Conservation (phyloP, 2,113 vertebrate genomes). For the Leptobrachium ailaonicum region DNA sequence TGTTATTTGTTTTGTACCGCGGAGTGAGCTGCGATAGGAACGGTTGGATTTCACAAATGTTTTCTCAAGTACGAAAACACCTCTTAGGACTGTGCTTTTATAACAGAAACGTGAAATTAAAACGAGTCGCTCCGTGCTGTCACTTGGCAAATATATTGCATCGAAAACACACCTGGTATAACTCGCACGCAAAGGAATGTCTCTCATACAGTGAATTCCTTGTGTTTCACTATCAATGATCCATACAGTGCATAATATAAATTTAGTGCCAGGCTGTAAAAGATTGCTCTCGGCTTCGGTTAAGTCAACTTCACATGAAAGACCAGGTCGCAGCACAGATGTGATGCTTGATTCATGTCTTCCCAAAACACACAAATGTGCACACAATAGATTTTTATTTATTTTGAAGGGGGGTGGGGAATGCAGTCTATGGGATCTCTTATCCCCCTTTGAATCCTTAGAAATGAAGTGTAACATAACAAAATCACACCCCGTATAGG, state of each 20-base stretch:
- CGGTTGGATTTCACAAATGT: slow-evolving; percentile 31
- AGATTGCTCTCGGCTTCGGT: neutral
- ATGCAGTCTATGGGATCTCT: neutral
- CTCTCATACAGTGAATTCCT: neutral
- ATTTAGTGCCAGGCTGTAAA: neutral
- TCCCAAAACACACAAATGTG: slow-evolving; percentile 25
- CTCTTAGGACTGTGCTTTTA: slow-evolving; percentile 4
- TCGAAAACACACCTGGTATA: slow-evolving; percentile 28
- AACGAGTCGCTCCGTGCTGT: neutral
- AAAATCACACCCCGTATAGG: slow-evolving; percentile 15
- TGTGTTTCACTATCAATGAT: slow-evolving; percentile 27
- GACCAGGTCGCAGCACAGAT: slow-evolving; percentile 9
- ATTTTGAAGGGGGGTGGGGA: neutral
- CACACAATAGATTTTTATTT: slow-evolving; percentile 19
- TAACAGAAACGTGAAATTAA: slow-evolving; percentile 23
- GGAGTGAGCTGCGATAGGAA: slow-evolving; percentile 20
- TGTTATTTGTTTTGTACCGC: slow-evolving; percentile 31
- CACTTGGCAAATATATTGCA: slow-evolving; percentile 27
- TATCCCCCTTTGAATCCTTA: neutral
- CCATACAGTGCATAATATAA: slow-evolving; percentile 14
- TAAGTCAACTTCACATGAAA: slow-evolving; percentile 36
- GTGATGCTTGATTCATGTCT: slow-evolving; percentile 3
- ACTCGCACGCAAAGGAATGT: neutral
- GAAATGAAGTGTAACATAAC: neutral
- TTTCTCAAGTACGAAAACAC: slow-evolving; percentile 34